phyloP scores from a whole-genome alignment of 2,888 invertebrate genomes.

The Meta bourneti region DNA sequence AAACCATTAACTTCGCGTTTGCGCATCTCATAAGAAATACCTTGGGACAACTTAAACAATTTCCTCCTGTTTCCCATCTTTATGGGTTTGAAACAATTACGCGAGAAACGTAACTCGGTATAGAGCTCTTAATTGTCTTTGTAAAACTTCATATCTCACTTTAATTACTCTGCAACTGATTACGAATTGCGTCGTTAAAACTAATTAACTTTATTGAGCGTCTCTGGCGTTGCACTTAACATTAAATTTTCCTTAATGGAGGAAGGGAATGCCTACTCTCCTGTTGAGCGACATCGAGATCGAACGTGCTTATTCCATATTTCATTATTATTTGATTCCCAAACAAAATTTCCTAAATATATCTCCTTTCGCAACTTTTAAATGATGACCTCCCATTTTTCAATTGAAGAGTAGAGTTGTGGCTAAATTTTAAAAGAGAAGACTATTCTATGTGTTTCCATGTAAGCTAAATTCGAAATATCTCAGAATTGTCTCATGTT shows the following conservation, averaged over 20 bases:
- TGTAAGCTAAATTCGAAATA: too few relatives aligned
- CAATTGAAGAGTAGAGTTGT: too few relatives aligned
- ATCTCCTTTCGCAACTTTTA: not conserved
- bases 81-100: constrained; percentile 47
- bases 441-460: too few relatives aligned
- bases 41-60: not conserved
- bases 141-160: constrained; percentile 52
- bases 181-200: constrained; percentile 55
- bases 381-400: not conserved
- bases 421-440: too few relatives aligned
- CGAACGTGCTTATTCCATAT: constrained; percentile 21
- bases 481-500: too few relatives aligned
- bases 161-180: constrained; percentile 53
- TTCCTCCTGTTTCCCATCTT: constrained; percentile 20
- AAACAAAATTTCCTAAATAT: constrained; percentile 1
- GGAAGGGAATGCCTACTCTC: constrained; percentile 17
- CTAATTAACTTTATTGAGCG: constrained; percentile 51
- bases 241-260: constrained; percentile 35
- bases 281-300: constrained; percentile 38
- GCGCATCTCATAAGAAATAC: not conserved
- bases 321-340: constrained; percentile 10
- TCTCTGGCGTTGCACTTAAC: constrained; percentile 39
- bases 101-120: constrained; percentile 33
- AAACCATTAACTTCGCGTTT: not conserved
- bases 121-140: constrained; percentile 50